Conservation (phyloP, 1,140 invertebrate species). For the Lucilia cuprina region DNA sequence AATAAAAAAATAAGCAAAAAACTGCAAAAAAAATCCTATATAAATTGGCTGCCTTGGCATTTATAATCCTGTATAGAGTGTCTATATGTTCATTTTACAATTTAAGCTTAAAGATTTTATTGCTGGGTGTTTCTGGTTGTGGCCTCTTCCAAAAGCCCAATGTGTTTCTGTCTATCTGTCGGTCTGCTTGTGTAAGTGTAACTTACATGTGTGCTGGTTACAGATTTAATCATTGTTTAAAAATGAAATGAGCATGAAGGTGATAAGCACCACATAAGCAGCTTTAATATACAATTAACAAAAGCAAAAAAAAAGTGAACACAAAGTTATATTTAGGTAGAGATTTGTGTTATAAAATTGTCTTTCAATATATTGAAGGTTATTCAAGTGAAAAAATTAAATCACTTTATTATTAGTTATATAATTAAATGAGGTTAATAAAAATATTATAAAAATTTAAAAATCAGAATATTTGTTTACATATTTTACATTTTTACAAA, state of each 20-base stretch:
- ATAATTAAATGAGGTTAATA: no score
- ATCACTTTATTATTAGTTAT: no score
- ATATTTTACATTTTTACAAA: no score
- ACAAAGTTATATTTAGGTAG: neutral
- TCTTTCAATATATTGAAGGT: no score
- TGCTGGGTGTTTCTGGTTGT: neutral
- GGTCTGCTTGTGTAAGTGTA: no score
- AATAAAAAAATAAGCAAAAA: neutral
- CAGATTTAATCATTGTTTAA: neutral
- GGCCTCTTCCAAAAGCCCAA: no score
- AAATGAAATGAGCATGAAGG: neutral
- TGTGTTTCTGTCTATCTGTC: neutral
- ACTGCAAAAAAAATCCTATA: neutral
- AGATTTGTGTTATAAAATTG: no score
- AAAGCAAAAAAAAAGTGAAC: neutral
- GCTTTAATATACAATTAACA: neutral
- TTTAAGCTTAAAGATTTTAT: neutral
- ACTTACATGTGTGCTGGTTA: neutral
- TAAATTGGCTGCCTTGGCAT: neutral
- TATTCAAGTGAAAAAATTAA: no score
- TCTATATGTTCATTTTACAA: neutral
- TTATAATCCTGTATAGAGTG: neutral
- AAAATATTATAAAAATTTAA: no score
- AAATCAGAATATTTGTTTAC: no score
- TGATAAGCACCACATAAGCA: neutral